These are phyloP conservation scores for Campylomormyrus tamandua DNA, from an alignment of 2,113 vertebrate species.

Conservation along the genomic window DNA sequence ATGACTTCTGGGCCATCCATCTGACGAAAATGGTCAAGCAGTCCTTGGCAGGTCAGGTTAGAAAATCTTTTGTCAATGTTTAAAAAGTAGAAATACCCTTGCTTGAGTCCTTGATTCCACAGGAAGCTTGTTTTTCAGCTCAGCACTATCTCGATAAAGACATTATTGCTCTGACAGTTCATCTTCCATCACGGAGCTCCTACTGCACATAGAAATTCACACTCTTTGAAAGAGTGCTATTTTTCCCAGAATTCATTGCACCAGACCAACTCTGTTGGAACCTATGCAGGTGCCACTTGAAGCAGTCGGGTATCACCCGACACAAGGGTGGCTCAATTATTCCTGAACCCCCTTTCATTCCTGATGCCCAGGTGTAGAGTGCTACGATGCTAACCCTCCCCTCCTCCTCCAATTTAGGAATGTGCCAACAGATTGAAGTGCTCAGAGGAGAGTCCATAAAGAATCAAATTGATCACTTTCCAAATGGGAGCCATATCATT, in stretches of 20 bases:
- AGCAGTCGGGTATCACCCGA: neutral
- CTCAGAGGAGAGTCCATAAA: slow-evolving; percentile 9
- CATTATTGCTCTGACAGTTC: neutral
- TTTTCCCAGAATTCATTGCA: neutral
- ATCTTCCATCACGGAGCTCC: neutral
- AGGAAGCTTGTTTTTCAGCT: neutral
- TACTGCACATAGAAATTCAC: neutral
- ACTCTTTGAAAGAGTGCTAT: neutral
- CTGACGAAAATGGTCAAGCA: neutral
- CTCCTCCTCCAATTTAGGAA: neutral
- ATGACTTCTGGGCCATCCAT: neutral
- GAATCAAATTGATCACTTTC: slow-evolving; percentile 12
- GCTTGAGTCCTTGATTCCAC: neutral
- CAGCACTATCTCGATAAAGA: neutral
- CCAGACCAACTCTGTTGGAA: neutral
- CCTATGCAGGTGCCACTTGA: neutral
- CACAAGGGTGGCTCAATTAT: neutral
- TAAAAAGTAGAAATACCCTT: neutral
- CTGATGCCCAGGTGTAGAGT: neutral
- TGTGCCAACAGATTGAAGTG: neutral
- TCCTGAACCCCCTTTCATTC: neutral
- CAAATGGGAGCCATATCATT: neutral
- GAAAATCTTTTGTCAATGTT: neutral
- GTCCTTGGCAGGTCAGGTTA: neutral
- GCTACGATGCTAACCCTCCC: neutral